Percentiles rank a stretch among this genome's conserved stretches.
These are phyloP conservation scores for Triplophysa dalaica DNA, from an alignment of 2,113 vertebrate species.

Conservation along the genomic window DNA sequence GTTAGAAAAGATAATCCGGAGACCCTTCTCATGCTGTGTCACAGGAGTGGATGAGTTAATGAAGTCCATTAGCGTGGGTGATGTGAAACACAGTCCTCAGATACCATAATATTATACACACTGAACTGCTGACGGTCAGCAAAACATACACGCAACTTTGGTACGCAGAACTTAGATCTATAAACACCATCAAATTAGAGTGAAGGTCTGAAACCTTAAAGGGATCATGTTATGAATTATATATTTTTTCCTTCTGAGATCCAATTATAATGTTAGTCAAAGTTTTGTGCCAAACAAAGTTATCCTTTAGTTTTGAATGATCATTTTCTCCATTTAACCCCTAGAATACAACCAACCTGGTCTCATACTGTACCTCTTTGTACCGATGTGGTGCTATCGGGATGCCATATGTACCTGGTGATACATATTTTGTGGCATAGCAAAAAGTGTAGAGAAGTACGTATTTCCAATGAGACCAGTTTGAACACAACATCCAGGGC, in stretches of 20 bases:
- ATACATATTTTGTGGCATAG: too few relatives aligned
- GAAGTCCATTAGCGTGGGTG: neutral
- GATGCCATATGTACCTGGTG: too few relatives aligned
- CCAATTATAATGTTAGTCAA: neutral
- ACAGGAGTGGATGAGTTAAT: constrained; percentile 10
- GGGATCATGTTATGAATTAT: too few relatives aligned
- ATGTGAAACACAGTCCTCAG: constrained; percentile 7
- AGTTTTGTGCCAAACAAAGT: too few relatives aligned
- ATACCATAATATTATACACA: neutral
- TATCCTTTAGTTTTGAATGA: too few relatives aligned
- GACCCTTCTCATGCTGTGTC: neutral
- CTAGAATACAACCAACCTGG: too few relatives aligned
- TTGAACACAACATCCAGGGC: too few relatives aligned
- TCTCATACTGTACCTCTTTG: too few relatives aligned
- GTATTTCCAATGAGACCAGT: too few relatives aligned
- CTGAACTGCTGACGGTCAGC: constrained; percentile 4
- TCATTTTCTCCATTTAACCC: too few relatives aligned
- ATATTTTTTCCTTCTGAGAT: neutral
- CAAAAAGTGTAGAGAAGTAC: too few relatives aligned
- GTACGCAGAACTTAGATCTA: neutral
- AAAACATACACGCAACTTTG: neutral
- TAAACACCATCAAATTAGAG: neutral
- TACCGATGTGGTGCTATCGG: too few relatives aligned
- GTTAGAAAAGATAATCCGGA: neutral
- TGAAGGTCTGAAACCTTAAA: neutral